Evolutionary conservation across 2,888 invertebrate genomes (phyloP).

Genomic region (Osmoderma eremita): DNA sequence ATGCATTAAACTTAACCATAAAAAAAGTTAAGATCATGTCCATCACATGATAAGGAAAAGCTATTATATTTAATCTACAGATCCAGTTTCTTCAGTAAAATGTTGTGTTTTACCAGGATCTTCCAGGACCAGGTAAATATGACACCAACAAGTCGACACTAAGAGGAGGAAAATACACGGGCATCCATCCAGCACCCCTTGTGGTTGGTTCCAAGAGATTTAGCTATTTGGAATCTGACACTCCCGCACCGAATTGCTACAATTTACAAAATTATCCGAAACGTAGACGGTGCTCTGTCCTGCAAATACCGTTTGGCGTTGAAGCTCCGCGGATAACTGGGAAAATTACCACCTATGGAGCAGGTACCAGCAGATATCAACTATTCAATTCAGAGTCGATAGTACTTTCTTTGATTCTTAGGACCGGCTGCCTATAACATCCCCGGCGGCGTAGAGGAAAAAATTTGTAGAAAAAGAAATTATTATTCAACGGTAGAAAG

Average conservation of each 20-base stretch:
- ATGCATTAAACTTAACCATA: too few species aligned
- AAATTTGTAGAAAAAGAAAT: slow-evolving; percentile 46
- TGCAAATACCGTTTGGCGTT: slow-evolving; percentile 44
- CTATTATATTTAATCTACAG: background rate
- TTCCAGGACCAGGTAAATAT: slow-evolving; percentile 56
- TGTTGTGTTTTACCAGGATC: slow-evolving; percentile 51
- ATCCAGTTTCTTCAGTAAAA: background rate
- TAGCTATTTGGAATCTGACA: slow-evolving; percentile 32
- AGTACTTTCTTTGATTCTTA: background rate
- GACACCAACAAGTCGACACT: slow-evolving; percentile 44
- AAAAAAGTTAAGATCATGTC: too few species aligned
- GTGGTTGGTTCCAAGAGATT: slow-evolving; percentile 51
- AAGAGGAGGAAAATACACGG: slow-evolving; percentile 45
- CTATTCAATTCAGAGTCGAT: background rate
- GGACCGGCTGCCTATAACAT: slow-evolving; percentile 51
- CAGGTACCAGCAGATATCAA: slow-evolving; percentile 40
- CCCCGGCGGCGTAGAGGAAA: slow-evolving; percentile 46
- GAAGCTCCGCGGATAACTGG: slow-evolving; percentile 39
- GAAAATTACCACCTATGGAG: slow-evolving; percentile 26
- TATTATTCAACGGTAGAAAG: slow-evolving; percentile 43
- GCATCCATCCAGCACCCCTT: slow-evolving; percentile 53
- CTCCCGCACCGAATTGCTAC: slow-evolving; percentile 52
- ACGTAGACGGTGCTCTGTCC: slow-evolving; percentile 47
- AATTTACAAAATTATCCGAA: slow-evolving; percentile 44
- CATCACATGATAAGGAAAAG: too few species aligned